Conservation (phyloP, 2,888 invertebrate species). For the Belgica antarctica region DNA sequence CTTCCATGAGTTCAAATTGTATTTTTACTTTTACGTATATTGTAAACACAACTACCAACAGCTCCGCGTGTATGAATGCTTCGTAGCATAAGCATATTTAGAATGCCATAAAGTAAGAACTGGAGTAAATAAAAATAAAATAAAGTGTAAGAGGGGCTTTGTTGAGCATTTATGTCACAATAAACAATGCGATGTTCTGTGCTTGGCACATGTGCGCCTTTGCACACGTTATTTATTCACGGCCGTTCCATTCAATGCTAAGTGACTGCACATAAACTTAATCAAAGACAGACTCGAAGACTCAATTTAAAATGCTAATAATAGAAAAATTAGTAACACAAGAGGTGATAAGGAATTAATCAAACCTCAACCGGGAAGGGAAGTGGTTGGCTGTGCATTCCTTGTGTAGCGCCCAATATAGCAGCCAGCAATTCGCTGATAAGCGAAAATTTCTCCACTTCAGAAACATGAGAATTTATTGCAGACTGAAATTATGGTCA, state of each 20-base stretch:
- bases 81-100: constrained; percentile 31
- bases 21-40: constrained; percentile 38
- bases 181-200: neutral
- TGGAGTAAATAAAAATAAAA: constrained; percentile 42
- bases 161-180: constrained; percentile 16
- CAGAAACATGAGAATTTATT: no score
- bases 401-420: no score
- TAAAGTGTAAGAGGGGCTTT: constrained; percentile 28
- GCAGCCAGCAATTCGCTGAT: no score
- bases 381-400: neutral
- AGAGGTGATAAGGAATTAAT: constrained; percentile 19
- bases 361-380: neutral
- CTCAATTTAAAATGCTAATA: neutral
- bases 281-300: no score
- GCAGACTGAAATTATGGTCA: no score
- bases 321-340: neutral
- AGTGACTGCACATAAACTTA: no score
- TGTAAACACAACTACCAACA: constrained; percentile 32
- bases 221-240: no score
- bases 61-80: neutral
- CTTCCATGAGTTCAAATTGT: constrained; percentile 41
- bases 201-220: no score
- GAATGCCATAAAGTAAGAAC: constrained; percentile 40
- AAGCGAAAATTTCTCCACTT: no score
- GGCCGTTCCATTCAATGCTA: no score